Percentiles rank a stretch among this genome's conserved stretches.
Conservation (phyloP, 2,797 vertebrate species). For the Acrocephalus scirpaceus region DNA sequence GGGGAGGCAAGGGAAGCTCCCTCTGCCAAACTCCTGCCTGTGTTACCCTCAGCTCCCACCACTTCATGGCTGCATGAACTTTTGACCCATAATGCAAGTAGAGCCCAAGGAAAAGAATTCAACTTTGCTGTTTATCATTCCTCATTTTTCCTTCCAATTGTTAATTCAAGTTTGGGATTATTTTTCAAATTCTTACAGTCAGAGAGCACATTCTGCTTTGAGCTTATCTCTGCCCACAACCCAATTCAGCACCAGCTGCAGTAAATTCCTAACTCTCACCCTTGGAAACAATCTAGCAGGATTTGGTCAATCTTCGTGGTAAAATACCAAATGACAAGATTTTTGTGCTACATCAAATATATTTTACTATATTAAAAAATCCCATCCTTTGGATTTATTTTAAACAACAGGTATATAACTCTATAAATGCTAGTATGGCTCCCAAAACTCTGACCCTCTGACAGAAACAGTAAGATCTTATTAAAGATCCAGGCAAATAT, state of each 20-base stretch:
- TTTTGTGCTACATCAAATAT: background rate
- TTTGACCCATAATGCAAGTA: background rate
- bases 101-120: background rate
- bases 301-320: background rate
- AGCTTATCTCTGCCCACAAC: background rate
- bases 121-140: background rate
- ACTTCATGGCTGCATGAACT: background rate
- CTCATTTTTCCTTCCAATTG: background rate
- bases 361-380: background rate
- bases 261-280: background rate
- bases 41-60: background rate
- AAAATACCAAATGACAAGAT: background rate
- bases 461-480: background rate
- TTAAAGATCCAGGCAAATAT: conserved; percentile 13
- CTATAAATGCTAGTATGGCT: background rate
- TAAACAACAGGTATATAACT: background rate
- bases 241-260: background rate
- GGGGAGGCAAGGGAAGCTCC: background rate
- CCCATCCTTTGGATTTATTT: background rate
- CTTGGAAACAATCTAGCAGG: background rate
- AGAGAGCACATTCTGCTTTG: background rate
- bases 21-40: background rate
- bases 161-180: background rate
- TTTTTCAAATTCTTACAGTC: background rate
- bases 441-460: background rate